Evolutionary conservation across 2,113 vertebrate species (phyloP), one percentile per base, ranked within the genome.

Genomic region (Oceanodroma tethys): DNA sequence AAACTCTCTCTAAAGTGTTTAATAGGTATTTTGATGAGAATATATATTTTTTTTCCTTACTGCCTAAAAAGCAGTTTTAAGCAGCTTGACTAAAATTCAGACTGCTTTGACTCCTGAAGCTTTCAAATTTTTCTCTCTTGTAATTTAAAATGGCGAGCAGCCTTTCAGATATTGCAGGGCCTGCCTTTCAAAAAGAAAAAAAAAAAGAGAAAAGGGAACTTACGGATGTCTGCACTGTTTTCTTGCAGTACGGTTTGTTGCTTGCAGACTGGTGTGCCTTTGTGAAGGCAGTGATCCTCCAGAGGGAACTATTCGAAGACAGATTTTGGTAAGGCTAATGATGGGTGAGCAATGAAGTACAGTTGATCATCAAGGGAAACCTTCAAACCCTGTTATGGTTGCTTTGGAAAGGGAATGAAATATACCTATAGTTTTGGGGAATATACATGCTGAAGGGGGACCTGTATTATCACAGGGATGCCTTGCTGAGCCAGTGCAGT

Each of bases 161-260:
- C 38, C 38, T 88, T 59, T 66, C 38, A 86, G 55, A 27, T 74
- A 36, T 22, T 29, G 34, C 55, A 88, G 22, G 63, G 38, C 71
- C 47, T 93, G 67, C 62, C n/a, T 50, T 85, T 48, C 19, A 66
- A 38, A 32, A 34, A 52, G 34, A 53, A 42, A 38, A 53, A 42
- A 10, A 11, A 16, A 7, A 26, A 6, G 30, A 50, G 25, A 22
- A 59, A 65, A 66, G 20, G n/a, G 23, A 55, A 26, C 5, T 83
- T 43, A 9, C 0, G 16, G 75, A 55, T 53, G 36, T 60, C 36
- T 95, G 36, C 16, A 21, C 81, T 97, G 79, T 72, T 98, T 60
- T 95, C 95, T 96, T 98, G 47, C 96, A 99, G 99, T 99, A 42
- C 95, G 97, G 48, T 98, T 99, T 96, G 98, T 98, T 63, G 99